Base-by-base conservation (phyloP, 1,140 invertebrate species). In the Zelostemma sp. region DNA sequence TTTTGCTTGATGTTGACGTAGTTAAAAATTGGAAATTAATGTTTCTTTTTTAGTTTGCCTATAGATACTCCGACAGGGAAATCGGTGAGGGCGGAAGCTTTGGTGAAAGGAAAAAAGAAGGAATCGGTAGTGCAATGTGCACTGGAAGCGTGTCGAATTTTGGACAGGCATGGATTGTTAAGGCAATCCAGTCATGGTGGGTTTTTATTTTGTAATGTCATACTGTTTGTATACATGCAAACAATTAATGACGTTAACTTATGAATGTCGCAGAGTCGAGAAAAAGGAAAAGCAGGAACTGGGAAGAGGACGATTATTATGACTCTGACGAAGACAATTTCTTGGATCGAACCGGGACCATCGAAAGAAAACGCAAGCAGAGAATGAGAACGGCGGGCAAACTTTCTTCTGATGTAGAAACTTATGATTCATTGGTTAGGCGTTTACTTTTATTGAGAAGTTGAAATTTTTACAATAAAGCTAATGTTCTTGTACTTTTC, bases 251-350 rank as follows among this genome's bases (percentile, higher is more conserved):
- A 60, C 33, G 33, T 60, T 46, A n/a, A 62, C 38, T 55, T 45
- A 49, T 19, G 11, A 19, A 54, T 69, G 40, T 78, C 79, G 19
- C 61, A 90, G 88, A 91, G 72, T 87, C 91, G 31, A 82, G 89
- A 67, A 92, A 92, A 54, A 86, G 90, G 6, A 94, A 93, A 78
- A 77, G 83, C n/a, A 88, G 89, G 63, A 91, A 94, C 75, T 93
- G 92, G 92, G 91, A 92, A 78, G 94, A 95, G 31, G 92, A 96
- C 79, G 95, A 98, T 86, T 98, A 88, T 80, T 97, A 97, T 81
- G 95, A 97, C 77, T 97, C 94, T n/a, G 97, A 99, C 80, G 97
- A 99, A 63, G 98, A 99, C 82, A 93, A 93, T 12, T 99, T 95
- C 86, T 88, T 97, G 48, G 98, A 99, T 83, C 87, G 97, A 73